Conservation (phyloP, 2,113 vertebrate genomes). For the Oreotrochilus melanogaster region DNA sequence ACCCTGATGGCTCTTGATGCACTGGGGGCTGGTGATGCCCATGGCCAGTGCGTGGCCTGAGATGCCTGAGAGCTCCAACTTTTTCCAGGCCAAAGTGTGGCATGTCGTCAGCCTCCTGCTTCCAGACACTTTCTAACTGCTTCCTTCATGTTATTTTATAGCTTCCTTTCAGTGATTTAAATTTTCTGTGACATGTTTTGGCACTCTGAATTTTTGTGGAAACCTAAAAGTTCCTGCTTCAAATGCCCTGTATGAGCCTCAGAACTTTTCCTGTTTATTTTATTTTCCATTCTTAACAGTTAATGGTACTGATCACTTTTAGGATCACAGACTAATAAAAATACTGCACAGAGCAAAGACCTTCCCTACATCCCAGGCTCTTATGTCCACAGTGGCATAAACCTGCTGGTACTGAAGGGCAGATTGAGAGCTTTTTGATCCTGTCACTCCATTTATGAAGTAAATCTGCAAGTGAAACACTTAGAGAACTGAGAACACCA, state of each 20-base stretch:
- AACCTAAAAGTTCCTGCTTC: neutral
- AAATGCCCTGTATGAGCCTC: neutral
- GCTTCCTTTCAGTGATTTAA: slow-evolving; percentile 3
- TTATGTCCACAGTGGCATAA: neutral
- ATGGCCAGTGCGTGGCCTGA: neutral
- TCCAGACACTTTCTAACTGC: slow-evolving; percentile 44
- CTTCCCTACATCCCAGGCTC: neutral
- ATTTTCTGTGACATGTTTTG: slow-evolving; percentile 10
- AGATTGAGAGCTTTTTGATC: neutral
- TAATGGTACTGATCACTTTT: neutral
- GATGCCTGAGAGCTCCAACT: neutral
- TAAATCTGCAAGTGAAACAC: neutral
- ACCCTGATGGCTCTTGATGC: rapidly evolving
- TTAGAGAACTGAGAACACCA: neutral
- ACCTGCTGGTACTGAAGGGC: neutral
- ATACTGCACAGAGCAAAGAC: neutral
- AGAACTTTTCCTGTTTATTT: slow-evolving; percentile 27
- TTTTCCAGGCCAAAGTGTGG: neutral
- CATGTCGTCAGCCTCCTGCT: slow-evolving; percentile 3
- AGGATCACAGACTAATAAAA: neutral
- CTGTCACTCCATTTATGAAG: neutral
- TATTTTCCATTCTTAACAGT: neutral
- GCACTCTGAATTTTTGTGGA: neutral
- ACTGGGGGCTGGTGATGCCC: rapidly evolving
- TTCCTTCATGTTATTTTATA: slow-evolving; percentile 46